These are phyloP conservation scores for Phyllotreta cruciferae DNA, from an alignment of 2,888 invertebrate genomes.

Conservation along the genomic window DNA sequence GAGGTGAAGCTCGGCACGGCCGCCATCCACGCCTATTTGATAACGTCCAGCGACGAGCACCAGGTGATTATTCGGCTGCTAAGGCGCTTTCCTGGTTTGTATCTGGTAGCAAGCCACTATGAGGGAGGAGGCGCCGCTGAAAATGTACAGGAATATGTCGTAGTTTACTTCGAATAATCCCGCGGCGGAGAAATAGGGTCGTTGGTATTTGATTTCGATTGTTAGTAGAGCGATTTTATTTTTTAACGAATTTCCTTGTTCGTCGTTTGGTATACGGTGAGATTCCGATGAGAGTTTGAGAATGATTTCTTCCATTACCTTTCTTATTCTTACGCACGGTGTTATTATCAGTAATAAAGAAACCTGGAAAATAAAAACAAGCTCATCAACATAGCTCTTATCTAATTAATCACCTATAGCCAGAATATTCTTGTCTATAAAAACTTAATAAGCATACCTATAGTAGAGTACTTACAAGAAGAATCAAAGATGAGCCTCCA, in stretches of 20 bases:
- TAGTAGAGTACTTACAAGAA: too few species aligned
- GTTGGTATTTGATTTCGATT: not conserved
- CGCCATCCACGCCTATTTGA: slow-evolving; percentile 74
- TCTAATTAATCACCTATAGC: too few species aligned
- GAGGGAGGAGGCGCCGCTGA: slow-evolving; percentile 7
- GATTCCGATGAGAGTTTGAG: not conserved
- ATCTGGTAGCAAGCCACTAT: slow-evolving; percentile 2
- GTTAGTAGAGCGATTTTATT: not conserved
- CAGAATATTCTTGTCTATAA: too few species aligned
- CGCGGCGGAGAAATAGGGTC: slow-evolving; percentile 5
- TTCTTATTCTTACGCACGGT: not conserved
- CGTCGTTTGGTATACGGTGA: not conserved
- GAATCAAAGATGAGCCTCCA: too few species aligned
- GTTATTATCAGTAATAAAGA: not conserved
- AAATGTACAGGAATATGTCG: not conserved
- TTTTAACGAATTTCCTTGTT: not conserved
- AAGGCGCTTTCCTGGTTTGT: not conserved
- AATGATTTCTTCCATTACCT: not conserved
- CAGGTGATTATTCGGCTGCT: not conserved
- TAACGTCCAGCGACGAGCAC: slow-evolving; percentile 77
- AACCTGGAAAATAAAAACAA: slow-evolving; percentile 2
- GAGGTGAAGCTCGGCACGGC: slow-evolving; percentile 60
- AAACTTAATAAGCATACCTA: too few species aligned
- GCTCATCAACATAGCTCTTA: not conserved
- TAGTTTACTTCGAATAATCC: slow-evolving; percentile 1